Evolutionary conservation across 1,140 invertebrate species (phyloP).

Genomic region (Matsumurasca onukii): DNA sequence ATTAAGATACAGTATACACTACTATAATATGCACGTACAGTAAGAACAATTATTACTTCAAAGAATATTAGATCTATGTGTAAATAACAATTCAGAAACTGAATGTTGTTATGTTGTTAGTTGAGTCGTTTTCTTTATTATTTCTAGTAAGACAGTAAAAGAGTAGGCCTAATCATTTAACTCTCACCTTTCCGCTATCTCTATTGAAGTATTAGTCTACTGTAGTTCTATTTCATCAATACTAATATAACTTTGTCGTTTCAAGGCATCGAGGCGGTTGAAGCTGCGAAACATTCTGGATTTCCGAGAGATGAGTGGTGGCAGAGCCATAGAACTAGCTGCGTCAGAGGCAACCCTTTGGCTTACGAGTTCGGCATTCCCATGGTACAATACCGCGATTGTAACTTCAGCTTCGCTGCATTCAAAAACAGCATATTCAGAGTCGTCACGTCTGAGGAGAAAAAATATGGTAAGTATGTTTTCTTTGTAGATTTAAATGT

Average conservation of each 20-base stretch:
- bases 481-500: too few relatives aligned
- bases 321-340: constrained; percentile 79
- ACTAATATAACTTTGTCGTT: too few relatives aligned
- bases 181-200: too few relatives aligned
- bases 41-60: too few relatives aligned
- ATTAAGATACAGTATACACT: too few relatives aligned
- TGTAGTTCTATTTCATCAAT: too few relatives aligned
- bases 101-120: too few relatives aligned
- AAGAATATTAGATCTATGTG: too few relatives aligned
- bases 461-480: constrained; percentile 53
- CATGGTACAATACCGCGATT: constrained; percentile 61
- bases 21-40: too few relatives aligned
- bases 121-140: not conserved
- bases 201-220: too few relatives aligned
- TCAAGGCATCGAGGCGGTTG: constrained; percentile 75
- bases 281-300: constrained; percentile 79
- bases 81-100: too few relatives aligned
- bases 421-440: constrained; percentile 58
- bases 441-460: constrained; percentile 61
- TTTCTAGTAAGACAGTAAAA: not conserved
- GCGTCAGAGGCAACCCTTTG: constrained; percentile 65
- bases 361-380: constrained; percentile 67
- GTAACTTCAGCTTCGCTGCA: constrained; percentile 85
- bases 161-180: not conserved
- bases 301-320: constrained; percentile 73